Percentiles rank a stretch among this genome's conserved stretches.
These are phyloP conservation scores for Habrosyne pyritoides DNA, from an alignment of 2,888 invertebrate species.

Conservation along the genomic window DNA sequence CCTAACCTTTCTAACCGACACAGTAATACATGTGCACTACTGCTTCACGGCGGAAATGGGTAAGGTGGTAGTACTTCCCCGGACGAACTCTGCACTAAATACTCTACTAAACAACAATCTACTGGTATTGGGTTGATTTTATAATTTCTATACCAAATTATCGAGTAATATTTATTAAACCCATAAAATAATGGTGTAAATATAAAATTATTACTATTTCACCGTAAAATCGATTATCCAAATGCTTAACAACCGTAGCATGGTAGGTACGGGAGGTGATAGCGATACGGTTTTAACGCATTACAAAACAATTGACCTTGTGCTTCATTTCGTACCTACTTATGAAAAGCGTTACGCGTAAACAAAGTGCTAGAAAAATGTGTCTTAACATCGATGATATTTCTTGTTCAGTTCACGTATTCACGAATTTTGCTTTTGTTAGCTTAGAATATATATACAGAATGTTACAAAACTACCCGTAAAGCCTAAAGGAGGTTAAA, in stretches of 20 bases:
- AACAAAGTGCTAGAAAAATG: neutral
- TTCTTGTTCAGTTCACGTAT: neutral
- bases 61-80: too few species aligned
- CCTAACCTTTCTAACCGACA: too few species aligned
- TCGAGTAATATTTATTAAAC: neutral
- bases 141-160: neutral
- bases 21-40: too few species aligned
- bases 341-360: neutral
- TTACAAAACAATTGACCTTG: conserved; percentile 7
- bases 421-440: too few species aligned
- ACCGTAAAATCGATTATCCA: conserved; percentile 1
- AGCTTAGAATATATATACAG: too few species aligned
- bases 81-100: too few species aligned
- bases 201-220: neutral
- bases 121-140: too few species aligned
- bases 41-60: too few species aligned
- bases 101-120: too few species aligned
- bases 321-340: neutral
- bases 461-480: too few species aligned
- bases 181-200: neutral
- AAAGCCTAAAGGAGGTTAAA: too few species aligned
- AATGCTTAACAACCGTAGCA: neutral
- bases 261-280: neutral
- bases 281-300: conserved; percentile 1
- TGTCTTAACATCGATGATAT: neutral